Base-by-base conservation (phyloP, 2,888 invertebrate genomes). In the Stenodera caucasica region DNA sequence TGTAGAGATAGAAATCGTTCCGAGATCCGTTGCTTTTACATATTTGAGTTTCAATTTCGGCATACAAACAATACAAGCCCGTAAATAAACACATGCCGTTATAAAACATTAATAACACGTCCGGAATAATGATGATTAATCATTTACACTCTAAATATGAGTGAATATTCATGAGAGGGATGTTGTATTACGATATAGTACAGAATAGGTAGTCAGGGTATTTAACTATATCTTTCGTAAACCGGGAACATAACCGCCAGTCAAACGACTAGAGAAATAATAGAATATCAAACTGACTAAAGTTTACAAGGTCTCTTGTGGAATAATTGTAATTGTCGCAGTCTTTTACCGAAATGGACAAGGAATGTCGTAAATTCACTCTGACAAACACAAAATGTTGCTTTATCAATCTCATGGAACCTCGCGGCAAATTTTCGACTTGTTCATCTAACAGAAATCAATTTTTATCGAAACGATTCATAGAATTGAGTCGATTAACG, bases 41-140 rank as follows among this genome's bases (percentile, higher is more conserved):
- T 65, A 63, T 64, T 66, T 64, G 66, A 60, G 58, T 63, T 65
- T 57, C 60, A 72, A 71, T 70, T 72, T 69, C 67, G 67, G 66
- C 67, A 61, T 67, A 61, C 72, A 69, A 68, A 68, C 69, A 70
- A 63, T 67, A 69, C 70, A 70, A 69, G 60, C 67, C 71, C 72
- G 75, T 77, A 75, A 75, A 78, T 74, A 78, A 77, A 77, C 78
- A 75, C 74, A 71, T 75, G 78, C 74, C 76, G 72, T 76, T 75
- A 77, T 78, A 77, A 78, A 78, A 78, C 77, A 78, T 79, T 78
- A 78, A 78, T 75, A 69, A 68, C 72, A 69, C 72, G 75, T 75
- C 76, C 76, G 72, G 75, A 76, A 75, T 79, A 79, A 78, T 77
- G 78, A 77, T 75, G 75, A 79, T 79, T 78, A 79, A 80, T 79